Evolutionary conservation across 1,140 invertebrate genomes (phyloP), one percentile per base, ranked within the genome.

Genomic region (Lutraria rhynchaena): DNA sequence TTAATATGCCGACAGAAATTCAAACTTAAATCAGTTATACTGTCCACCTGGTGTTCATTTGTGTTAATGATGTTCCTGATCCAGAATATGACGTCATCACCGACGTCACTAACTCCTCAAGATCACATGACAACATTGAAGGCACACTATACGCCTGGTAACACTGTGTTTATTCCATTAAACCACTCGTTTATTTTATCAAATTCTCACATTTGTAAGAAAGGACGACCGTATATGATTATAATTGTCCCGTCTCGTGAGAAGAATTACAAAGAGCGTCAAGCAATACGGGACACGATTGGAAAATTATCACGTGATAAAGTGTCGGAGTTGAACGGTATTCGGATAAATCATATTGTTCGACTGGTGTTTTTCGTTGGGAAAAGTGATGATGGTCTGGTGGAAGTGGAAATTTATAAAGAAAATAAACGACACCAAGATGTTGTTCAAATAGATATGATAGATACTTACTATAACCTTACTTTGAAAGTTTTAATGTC

Each of bases 391-490:
- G 27, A 49, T n/a, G 29, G 31, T 17, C 37, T 37, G 5, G 0
- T 53, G 1, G 60, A 77, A 35, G 3, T 24, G 53, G 44, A 35
- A n/a, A 63, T 84, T 19, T 41, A 57, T 13, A 17, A 74, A 15
- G 83, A 85, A 77, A 58, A 63, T 53, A 51, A 57, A 33, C 9
- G 13, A 17, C 27, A 76, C 41, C 31, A 31, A 29, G 83, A 85
- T 69, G 60, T 82, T 5, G 33, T 85, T n/a, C 83, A 85, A 74
- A 65, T 58, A 35, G 69, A 85, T 35, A 77, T 85, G 55, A 29
- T 37, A 19, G 83, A 85, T 65, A 29, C 55, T 0, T 82, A 77
- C 35, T 55, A 55, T 31, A 85, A 82, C 29, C 22, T 82, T 3
- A 85, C 83, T 0, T 51, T 46, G 27, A 85, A 85, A 69, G 29